phyloP scores from a whole-genome alignment of 2,113 vertebrate species.

The Cromileptes altivelis region DNA sequence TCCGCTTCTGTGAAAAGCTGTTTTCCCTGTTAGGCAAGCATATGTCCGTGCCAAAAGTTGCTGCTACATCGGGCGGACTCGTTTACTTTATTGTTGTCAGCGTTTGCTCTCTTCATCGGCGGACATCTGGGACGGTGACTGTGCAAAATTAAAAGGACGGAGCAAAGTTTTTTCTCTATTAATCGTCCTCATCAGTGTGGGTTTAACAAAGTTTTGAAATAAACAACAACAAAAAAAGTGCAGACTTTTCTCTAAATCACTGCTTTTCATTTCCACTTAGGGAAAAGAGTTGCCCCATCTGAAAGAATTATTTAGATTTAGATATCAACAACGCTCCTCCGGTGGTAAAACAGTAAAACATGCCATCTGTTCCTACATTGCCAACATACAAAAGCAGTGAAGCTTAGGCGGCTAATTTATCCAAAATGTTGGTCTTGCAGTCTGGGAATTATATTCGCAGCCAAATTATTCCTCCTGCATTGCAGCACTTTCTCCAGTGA shows the following conservation, averaged over 20 bases:
- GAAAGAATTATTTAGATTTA: constrained; percentile 41
- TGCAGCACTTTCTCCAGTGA: constrained; percentile 49
- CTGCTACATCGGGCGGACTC: constrained; percentile 48
- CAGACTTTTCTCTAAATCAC: background rate
- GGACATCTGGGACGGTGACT: constrained; percentile 57
- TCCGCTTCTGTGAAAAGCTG: constrained; percentile 66
- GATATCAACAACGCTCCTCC: constrained; percentile 51
- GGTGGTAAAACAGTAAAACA: constrained; percentile 32
- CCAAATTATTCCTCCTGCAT: constrained; percentile 46
- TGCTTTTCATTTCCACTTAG: constrained; percentile 17
- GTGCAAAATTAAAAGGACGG: constrained; percentile 22
- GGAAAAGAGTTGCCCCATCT: background rate
- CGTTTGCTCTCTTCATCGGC: constrained; percentile 44
- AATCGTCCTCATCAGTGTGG: background rate
- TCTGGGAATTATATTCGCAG: constrained; percentile 34
- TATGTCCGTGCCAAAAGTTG: constrained; percentile 67
- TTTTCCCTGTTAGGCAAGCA: constrained; percentile 75
- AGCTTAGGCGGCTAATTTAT: constrained; percentile 42
- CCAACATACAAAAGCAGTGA: constrained; percentile 41
- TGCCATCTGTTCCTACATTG: constrained; percentile 52
- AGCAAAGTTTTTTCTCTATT: constrained; percentile 22
- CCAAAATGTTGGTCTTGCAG: constrained; percentile 56
- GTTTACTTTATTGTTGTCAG: constrained; percentile 58
- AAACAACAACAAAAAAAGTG: background rate
- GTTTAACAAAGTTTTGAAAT: constrained; percentile 6